Percentiles rank a stretch among this genome's conserved stretches.
phyloP scores from a whole-genome alignment of 2,888 invertebrate genomes.

The Dicyrtomina minuta region DNA sequence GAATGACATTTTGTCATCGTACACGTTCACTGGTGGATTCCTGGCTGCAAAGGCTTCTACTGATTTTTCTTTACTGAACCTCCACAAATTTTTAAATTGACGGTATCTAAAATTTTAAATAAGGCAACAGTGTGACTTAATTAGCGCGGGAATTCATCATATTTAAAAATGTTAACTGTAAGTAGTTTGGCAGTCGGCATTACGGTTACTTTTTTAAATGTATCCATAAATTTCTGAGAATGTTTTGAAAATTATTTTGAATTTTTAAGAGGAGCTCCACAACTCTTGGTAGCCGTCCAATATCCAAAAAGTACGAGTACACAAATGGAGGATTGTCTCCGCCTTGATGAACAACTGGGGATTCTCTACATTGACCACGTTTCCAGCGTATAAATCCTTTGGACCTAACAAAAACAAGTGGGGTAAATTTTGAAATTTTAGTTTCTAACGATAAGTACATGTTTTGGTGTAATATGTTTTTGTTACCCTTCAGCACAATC shows the following conservation, averaged over 20 bases:
- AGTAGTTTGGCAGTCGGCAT: constrained; percentile 4
- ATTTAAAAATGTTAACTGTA: neutral
- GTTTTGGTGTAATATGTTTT: neutral
- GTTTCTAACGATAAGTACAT: neutral
- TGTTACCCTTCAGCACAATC: constrained; percentile 73
- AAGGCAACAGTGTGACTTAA: neutral
- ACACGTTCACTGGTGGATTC: constrained; percentile 65
- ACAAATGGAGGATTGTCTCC: constrained; percentile 65
- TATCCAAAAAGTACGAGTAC: constrained; percentile 79
- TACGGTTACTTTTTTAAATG: constrained; percentile 45
- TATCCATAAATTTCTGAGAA: constrained; percentile 43
- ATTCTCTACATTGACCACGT: constrained; percentile 74
- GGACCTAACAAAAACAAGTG: too few species aligned
- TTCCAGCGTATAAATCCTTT: constrained; percentile 82
- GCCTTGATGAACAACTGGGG: constrained; percentile 65
- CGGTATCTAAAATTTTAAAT: constrained; percentile 64
- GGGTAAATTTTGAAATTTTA: neutral
- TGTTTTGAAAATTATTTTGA: constrained; percentile 43
- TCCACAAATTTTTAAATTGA: constrained; percentile 74
- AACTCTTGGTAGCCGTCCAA: constrained; percentile 71
- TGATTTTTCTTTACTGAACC: constrained; percentile 69
- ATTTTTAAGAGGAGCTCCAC: constrained; percentile 44
- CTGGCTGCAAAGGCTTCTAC: constrained; percentile 76
- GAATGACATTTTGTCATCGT: constrained; percentile 82
- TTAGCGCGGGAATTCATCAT: neutral